phyloP scores from a whole-genome alignment of 92 coral and sea anemone genomes.

The Siderastrea radians region DNA sequence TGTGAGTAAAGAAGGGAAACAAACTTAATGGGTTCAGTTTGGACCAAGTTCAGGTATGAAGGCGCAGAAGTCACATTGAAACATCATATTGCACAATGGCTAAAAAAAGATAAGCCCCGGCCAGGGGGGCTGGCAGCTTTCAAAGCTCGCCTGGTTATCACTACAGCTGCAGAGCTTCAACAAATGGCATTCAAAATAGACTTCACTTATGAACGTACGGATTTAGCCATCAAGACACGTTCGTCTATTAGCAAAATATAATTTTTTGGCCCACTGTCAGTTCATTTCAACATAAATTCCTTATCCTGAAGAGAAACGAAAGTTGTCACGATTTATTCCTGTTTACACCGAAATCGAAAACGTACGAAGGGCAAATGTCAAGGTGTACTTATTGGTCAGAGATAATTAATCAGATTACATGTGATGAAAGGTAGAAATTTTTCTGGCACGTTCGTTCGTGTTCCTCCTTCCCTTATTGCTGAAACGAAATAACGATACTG shows the following conservation, averaged over 20 bases:
- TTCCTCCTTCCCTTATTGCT: background rate
- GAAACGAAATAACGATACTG: conserved; percentile 10
- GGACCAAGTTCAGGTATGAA: background rate
- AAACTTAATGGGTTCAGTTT: background rate
- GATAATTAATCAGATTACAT: conserved; percentile 3
- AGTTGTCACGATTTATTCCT: background rate
- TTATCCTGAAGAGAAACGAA: background rate
- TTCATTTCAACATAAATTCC: background rate
- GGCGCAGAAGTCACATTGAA: background rate
- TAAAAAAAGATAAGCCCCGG: background rate
- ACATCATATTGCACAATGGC: background rate
- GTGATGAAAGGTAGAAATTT: conserved; percentile 17
- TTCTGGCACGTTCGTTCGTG: conserved; percentile 19
- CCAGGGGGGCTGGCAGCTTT: conserved; percentile 1
- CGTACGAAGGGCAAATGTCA: conserved; percentile 5
- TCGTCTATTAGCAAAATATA: background rate
- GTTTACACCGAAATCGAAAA: background rate
- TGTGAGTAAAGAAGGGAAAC: background rate
- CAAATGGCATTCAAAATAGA: background rate
- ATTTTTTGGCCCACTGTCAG: background rate
- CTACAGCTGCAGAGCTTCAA: background rate
- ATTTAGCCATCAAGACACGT: background rate
- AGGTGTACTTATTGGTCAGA: background rate
- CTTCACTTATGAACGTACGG: no score
- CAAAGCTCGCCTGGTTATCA: background rate